Evolutionary conservation across 2,888 invertebrate species (phyloP), one percentile per base, ranked within the genome.

Genomic region (Euproctis similis): DNA sequence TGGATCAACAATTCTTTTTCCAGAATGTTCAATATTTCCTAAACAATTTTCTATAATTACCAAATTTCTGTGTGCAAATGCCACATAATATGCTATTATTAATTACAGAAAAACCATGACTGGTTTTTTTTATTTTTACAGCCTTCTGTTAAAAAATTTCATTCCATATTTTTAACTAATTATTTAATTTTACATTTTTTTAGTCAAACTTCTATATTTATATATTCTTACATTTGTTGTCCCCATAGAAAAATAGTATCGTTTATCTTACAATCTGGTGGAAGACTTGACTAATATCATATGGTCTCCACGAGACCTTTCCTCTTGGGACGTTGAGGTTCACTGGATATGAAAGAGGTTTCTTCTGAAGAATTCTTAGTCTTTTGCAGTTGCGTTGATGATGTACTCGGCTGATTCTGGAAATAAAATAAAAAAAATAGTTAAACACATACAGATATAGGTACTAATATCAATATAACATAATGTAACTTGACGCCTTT

Each of bases 261-360:
- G 12, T 24, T 17, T 24, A 34, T 24, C 26, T 16, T 23, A 18
- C 9, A 8, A 12, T 8, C n/a, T 3, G 16, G 8, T 17, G 8
- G 12, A 13, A 25, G 9, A n/a, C n/a, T 10, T 23, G 30, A 42
- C 55, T 73, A 77, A 73, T 76, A 85, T 88, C 85, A 88, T 54
- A 89, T 87, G 34, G 88, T 89, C 55, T 89, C 89, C 8, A 89
- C 87, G 41, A 87, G 75, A 3, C 89, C 88, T 46, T 85, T 88
- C 24, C 87, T 76, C 43, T 86, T 86, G n/a, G 65, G 59, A 31
- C 86, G 80, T 39, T 87, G 76, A 35, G 75, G 74, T 28, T 86
- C 86, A 12, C 72, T 67, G 1, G 89, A 90, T 37, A 93, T 93
- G 59, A 93, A 93, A 0, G 93, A 93, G 0, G 93, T 93, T 56